These are phyloP conservation scores for Pogoniulus pusillus DNA, from an alignment of 2,797 vertebrate genomes.

Conservation along the genomic window DNA sequence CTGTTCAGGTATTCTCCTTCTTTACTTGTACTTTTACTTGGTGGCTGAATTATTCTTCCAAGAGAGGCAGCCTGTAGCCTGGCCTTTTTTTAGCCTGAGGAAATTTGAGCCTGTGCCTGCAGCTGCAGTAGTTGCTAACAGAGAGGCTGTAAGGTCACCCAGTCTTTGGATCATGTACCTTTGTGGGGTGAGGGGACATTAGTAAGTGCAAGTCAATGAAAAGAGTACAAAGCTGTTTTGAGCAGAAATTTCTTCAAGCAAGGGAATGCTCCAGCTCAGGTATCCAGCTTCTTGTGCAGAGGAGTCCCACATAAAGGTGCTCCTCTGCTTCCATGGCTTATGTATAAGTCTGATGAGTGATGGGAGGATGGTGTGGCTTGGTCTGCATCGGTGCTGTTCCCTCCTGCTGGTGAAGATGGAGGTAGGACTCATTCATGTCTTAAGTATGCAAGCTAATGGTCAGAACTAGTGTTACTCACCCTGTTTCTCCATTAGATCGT, in stretches of 20 bases:
- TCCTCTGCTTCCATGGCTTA: not conserved
- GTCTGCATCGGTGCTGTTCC: not conserved
- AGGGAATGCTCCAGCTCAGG: not conserved
- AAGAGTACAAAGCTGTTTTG: not conserved
- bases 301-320: fast-evolving
- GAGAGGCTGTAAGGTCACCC: not conserved
- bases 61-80: not conserved
- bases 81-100: not conserved
- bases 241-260: not conserved
- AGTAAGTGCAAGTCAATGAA: not conserved
- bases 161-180: not conserved
- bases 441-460: not conserved
- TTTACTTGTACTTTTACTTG: not conserved
- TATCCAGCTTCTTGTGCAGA: not conserved
- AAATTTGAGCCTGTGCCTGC: not conserved
- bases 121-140: not conserved
- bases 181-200: not conserved
- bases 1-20: fast-evolving
- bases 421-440: not conserved
- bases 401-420: not conserved
- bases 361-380: fast-evolving
- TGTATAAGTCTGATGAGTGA: not conserved
- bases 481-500: not conserved
- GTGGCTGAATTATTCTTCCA: not conserved
- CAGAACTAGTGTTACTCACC: not conserved